Percentiles rank a stretch among this genome's conserved stretches.
These are phyloP conservation scores for Ormyrus nitidulus DNA, from an alignment of 2,888 invertebrate species.

Conservation along the genomic window DNA sequence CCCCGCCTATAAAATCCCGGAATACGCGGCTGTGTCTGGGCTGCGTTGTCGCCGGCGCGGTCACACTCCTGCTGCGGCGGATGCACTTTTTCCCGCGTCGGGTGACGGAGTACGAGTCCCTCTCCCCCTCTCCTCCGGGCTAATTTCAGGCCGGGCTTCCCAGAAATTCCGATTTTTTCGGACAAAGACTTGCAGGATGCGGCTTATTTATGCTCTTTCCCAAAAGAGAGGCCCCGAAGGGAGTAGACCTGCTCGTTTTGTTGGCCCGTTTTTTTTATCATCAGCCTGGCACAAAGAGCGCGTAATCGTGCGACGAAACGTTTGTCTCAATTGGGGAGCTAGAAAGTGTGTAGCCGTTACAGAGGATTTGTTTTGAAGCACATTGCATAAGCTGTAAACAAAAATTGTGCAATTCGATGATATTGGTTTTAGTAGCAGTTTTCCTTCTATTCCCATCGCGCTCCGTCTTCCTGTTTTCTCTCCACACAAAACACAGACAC, in stretches of 20 bases:
- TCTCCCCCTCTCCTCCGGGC: background rate
- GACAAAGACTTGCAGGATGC: too few species aligned
- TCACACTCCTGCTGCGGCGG: background rate
- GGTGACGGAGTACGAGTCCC: too few species aligned
- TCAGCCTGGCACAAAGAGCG: background rate
- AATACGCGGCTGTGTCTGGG: too few species aligned
- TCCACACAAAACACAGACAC: background rate
- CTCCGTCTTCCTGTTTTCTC: slow-evolving; percentile 12
- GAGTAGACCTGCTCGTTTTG: background rate
- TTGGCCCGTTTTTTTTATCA: background rate
- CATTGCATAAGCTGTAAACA: too few species aligned
- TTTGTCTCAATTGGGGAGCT: background rate
- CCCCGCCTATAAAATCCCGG: background rate
- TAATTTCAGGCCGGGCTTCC: too few species aligned
- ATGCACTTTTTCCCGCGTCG: too few species aligned
- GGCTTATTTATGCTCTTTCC: background rate
- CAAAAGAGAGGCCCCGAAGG: background rate
- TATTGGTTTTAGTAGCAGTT: background rate
- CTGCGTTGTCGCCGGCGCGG: background rate
- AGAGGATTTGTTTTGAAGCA: too few species aligned
- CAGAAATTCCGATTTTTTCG: too few species aligned
- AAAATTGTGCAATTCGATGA: too few species aligned
- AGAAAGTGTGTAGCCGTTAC: too few species aligned
- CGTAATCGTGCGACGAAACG: background rate
- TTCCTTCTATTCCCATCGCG: background rate